These are phyloP conservation scores for Manacus vitellinus DNA, from an alignment of 2,113 vertebrate species.

Conservation along the genomic window DNA sequence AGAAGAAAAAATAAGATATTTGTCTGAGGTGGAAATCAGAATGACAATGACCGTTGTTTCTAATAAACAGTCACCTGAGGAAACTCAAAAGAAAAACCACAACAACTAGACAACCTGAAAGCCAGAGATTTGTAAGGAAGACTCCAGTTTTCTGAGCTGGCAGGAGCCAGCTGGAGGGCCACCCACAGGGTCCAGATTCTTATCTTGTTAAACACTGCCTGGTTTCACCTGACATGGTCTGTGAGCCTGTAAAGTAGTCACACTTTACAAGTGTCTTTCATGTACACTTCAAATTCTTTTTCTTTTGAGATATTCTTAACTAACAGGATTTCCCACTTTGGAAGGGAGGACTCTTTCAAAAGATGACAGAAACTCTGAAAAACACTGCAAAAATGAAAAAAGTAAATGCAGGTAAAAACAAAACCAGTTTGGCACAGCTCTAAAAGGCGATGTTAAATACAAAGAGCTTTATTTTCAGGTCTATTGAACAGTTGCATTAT, in stretches of 20 bases:
- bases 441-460: neutral
- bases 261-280: slow-evolving; percentile 28
- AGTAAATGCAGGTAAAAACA: neutral
- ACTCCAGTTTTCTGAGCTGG: neutral
- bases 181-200: neutral
- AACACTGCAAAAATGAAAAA: neutral
- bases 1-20: neutral
- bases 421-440: neutral
- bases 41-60: neutral
- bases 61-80: neutral
- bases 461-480: neutral
- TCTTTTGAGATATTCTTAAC: slow-evolving; percentile 23
- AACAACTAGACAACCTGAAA: neutral
- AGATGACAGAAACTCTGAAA: neutral
- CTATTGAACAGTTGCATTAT: neutral
- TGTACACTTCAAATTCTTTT: slow-evolving; percentile 28
- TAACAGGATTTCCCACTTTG: slow-evolving; percentile 27
- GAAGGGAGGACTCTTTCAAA: neutral
- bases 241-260: neutral
- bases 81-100: neutral
- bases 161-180: neutral
- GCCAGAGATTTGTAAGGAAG: neutral
- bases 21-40: neutral
- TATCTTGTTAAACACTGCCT: slow-evolving; percentile 12
- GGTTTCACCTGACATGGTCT: slow-evolving; percentile 14